Base-by-base conservation (phyloP, 1,140 invertebrate genomes). In the Pteromalus puparum region DNA sequence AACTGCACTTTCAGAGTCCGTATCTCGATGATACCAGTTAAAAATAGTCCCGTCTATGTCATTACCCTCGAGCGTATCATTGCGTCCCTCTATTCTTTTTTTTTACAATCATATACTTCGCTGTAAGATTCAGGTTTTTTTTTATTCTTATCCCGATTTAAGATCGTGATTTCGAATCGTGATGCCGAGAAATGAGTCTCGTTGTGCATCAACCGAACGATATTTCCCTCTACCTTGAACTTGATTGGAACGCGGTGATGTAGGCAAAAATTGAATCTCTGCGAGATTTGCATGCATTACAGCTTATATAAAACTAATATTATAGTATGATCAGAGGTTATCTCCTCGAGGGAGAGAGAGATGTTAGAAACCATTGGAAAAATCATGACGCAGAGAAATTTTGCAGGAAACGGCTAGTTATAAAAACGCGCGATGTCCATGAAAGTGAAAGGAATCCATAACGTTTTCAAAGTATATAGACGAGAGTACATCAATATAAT, bases 61-160 rank as follows among this genome's bases (percentile, higher is more conserved):
- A 75, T 75, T 75, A 75, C 73, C 53, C 42, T 75, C n/a, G 73
- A 75, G 46, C n/a, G 7, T 75, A 24, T 38, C 21, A 26, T 46
- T 21, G 30, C 72, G 34, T 34, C 13, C 28, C 1, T 72, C 21
- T 73, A 38, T 73, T 73, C 30, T 53, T n/a, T 61, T 18, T 7
- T 48, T 21, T n/a, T 18, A n/a, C 46, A 18, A 48, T 15, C 15
- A 18, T 46, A 46, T 48, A 61, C 53, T 61, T 61, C 18, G 38
- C 38, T 9, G 38, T n/a, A n/a, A 10, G 38, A 38, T 42, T 42
- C 38, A 7, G 38, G 38, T 42, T 21, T 61, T 61, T n/a, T 61
- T 21, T 61, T 18, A 1, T 21, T n/a, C 21, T n/a, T n/a, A 15
- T 53, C 13, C 48, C 48, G 13, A 53, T 53, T 53, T 5, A 2